These are phyloP conservation scores for Kuschelorhynchus macadamiae DNA, from an alignment of 2,888 invertebrate species.

Conservation along the genomic window DNA sequence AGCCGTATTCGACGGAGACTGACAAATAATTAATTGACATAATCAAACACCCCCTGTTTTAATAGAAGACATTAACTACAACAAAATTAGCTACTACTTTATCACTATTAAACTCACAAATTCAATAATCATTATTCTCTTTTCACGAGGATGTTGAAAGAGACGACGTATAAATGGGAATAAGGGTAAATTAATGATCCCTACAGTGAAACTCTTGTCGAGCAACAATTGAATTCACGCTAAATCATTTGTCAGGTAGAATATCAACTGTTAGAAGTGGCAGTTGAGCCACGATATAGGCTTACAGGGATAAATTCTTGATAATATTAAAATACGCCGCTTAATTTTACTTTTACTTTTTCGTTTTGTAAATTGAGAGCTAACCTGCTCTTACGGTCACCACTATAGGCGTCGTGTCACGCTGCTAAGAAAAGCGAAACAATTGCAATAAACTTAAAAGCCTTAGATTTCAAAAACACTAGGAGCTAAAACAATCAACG, in stretches of 20 bases:
- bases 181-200: slow-evolving; percentile 54
- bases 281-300: not conserved
- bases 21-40: not conserved
- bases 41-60: not conserved
- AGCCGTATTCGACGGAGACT: not conserved
- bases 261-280: slow-evolving; percentile 70
- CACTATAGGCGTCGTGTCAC: no score
- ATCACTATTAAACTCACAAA: slow-evolving; percentile 30
- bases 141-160: slow-evolving; percentile 13
- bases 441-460: no score
- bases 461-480: no score
- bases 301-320: not conserved
- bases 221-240: slow-evolving; percentile 57
- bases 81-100: slow-evolving; percentile 2
- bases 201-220: slow-evolving; percentile 52
- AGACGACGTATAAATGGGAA: slow-evolving; percentile 40
- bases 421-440: no score
- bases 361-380: no score
- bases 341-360: no score
- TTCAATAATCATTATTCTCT: slow-evolving; percentile 44
- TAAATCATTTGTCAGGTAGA: slow-evolving; percentile 65
- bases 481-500: no score
- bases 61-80: not conserved
- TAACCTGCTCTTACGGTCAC: no score
- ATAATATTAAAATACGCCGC: no score